Base-by-base conservation (phyloP, 2,797 vertebrate species). In the Acrossocheilus fasciatus region DNA sequence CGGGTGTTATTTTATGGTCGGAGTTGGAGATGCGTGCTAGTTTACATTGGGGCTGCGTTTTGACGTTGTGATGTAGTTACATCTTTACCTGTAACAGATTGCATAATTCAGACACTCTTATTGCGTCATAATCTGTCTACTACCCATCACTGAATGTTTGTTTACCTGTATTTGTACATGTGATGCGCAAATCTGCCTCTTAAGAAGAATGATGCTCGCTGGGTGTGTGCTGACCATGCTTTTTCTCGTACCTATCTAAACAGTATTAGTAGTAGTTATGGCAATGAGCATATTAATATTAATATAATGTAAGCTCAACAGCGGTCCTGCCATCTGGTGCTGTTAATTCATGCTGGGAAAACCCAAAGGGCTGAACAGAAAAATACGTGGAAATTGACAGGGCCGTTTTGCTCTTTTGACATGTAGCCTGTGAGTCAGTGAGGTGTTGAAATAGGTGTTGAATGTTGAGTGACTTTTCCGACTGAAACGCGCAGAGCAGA, bases 21-120 rank as follows among this genome's bases (percentile, higher is more conserved):
- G 36, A 64, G 39, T 64, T 30, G 2, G 34, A 57, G 75, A 52
- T n/a, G 12, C 0, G 10, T 34, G 34, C 18, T 47, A 80, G 76
- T 85, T 85, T 79, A 78, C 47, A 6, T 34, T 6, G 34, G 34
- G 36, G 39, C 69, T 7, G 45, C 76, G n/a, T 41, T 77, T 30
- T 52, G 45, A 68, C 47, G 15, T 34, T 34, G 74, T 11, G n/a
- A 11, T 52, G 74, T 77, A 41, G 74, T 78, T 57, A 59, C 74
- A 70, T 69, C 64, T 79, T 72, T 72, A 87, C 80, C 80, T 87
- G 85, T 76, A 57, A 59, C 76, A 20, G 47, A 57, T 39, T 82
- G 73, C 59, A 64, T 82, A 57, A 83, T 82, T 39, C 34, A 34
- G 12, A 3, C 41, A 75, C n/a, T 59, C 3, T 45, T 59, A 50